phyloP scores from a whole-genome alignment of 2,888 invertebrate species.

The Emesis russula region DNA sequence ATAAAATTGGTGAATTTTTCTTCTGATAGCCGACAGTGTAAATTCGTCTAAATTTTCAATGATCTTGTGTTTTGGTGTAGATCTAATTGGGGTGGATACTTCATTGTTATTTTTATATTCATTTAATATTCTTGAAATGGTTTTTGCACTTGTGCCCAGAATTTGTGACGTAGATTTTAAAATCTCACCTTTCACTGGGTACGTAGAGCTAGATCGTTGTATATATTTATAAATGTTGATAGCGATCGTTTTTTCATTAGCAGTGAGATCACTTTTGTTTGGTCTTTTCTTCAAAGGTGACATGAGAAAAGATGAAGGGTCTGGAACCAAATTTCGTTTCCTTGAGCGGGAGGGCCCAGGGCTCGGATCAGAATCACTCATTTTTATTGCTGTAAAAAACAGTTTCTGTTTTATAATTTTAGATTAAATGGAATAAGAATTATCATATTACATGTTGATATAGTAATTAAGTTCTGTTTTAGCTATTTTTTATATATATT shows the following conservation, averaged over 20 bases:
- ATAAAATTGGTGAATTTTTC: neutral
- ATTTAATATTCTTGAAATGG: neutral
- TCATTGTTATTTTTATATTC: neutral
- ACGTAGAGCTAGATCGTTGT: neutral
- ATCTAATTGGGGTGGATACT: neutral
- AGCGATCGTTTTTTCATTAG: neutral
- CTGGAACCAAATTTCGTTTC: neutral
- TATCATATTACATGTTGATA: no score
- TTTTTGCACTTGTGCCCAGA: neutral
- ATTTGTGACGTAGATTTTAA: neutral
- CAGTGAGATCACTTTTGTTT: neutral
- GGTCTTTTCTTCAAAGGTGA: neutral
- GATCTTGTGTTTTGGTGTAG: neutral
- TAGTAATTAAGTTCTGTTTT: no score
- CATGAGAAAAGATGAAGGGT: neutral
- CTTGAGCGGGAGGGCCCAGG: neutral
- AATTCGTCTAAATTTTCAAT: neutral
- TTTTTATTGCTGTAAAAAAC: constrained; percentile 2
- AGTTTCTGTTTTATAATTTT: no score
- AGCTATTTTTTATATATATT: no score
- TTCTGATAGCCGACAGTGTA: neutral
- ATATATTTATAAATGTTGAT: neutral
- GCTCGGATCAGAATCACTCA: neutral
- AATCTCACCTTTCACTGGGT: neutral
- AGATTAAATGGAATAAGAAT: no score